Base-by-base conservation (phyloP, 2,797 vertebrate genomes). In the Rhabdomys pumilio region DNA sequence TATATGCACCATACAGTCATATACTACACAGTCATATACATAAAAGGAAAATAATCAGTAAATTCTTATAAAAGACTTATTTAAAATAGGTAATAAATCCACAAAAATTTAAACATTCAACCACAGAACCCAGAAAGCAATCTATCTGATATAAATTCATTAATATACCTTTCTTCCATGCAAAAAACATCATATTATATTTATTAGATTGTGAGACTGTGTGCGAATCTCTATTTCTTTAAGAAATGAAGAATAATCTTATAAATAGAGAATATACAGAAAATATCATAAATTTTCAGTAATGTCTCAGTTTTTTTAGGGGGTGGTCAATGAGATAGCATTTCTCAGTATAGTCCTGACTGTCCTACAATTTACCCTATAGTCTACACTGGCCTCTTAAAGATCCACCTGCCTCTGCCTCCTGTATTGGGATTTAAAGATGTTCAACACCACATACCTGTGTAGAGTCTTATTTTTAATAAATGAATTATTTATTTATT, bases 61-160 rank as follows among this genome's bases (percentile, higher is more conserved):
- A 67, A 50, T n/a, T 50, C 6, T 67, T 67, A 34, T 11, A 67
- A n/a, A 85, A 85, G 29, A 50, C 17, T 85, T 67, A 67, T n/a
- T 85, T 85, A 85, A 85, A 85, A 17, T 31, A 44, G 26, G 9
- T 47, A 50, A 50, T 50, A 50, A 50, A 93, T 22, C 17, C 65
- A 95, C 93, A 55, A 12, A 96, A 89, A 84, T 87, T 93, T 67
- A 26, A 94, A 41, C 80, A 90, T 90, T 93, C 65, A 92, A 84
- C 57, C 67, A 82, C 15, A 41, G 93, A 41, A 5, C 90, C 3
- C 65, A 89, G 41, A 91, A 93, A 96, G 41, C 53, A 84, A 61
- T 34, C 14, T 94, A 75, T 65, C 61, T 88, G 24, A 82, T 77
- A 92, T 29, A 93, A 94, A 85, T 6, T 19, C 41, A 85, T 65